These are phyloP conservation scores for Pogonus chalceus DNA, from an alignment of 1,140 invertebrate genomes.

Conservation along the genomic window DNA sequence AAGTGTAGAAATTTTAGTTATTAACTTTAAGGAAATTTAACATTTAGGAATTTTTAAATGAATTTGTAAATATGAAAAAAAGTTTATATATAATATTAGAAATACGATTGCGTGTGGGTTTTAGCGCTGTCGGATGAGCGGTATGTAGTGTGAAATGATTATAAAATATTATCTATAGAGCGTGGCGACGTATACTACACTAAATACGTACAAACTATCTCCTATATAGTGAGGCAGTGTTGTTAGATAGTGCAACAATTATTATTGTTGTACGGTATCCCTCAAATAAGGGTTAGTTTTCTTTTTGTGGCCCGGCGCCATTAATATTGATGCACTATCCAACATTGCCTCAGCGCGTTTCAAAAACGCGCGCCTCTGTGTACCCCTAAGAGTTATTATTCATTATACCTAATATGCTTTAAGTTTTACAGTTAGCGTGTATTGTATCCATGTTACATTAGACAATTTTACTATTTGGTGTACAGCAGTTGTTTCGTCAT, in stretches of 20 bases:
- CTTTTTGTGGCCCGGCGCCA: too few species aligned
- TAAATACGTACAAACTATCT: slow-evolving; percentile 38
- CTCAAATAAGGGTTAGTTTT: too few species aligned
- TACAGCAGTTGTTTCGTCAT: slow-evolving; percentile 36
- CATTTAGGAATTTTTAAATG: slow-evolving; percentile 38
- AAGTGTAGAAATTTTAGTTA: slow-evolving; percentile 31
- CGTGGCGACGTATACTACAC: slow-evolving; percentile 38
- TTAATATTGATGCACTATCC: neutral
- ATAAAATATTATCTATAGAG: slow-evolving; percentile 22
- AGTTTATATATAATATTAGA: slow-evolving; percentile 38
- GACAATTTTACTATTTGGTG: slow-evolving; percentile 40
- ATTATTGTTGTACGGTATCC: too few species aligned
- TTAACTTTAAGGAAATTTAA: slow-evolving; percentile 35
- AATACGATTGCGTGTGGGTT: slow-evolving; percentile 17
- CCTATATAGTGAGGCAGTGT: too few species aligned
- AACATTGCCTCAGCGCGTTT: neutral
- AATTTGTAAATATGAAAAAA: slow-evolving; percentile 37
- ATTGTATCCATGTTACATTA: slow-evolving; percentile 39
- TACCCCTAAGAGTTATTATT: slow-evolving; percentile 8
- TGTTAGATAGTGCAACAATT: too few species aligned
- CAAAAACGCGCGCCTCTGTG: neutral
- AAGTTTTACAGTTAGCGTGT: slow-evolving; percentile 35
- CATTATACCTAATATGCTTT: slow-evolving; percentile 31
- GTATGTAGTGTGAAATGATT: slow-evolving; percentile 10
- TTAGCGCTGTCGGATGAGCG: slow-evolving; percentile 12